Base-by-base conservation (phyloP, 1,140 invertebrate genomes). In the Scylla paramamosain region DNA sequence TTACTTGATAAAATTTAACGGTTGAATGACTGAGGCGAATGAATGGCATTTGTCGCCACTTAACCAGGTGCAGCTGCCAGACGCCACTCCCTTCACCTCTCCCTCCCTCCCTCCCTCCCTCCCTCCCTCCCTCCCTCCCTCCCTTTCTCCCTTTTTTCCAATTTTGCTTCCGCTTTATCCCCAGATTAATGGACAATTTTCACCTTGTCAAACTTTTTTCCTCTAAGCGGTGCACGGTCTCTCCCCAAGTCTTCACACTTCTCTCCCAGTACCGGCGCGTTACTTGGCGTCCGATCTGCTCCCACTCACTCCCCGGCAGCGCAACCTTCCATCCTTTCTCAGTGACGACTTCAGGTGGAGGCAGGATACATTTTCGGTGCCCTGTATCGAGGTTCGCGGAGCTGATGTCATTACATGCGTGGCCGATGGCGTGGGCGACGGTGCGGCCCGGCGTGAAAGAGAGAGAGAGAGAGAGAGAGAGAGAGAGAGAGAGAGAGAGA, bases 401-500 rank as follows among this genome's bases (percentile, higher is more conserved):
- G 67, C 67, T 77, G 67, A 77, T 77, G 67, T 77, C 20, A 77
- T 77, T 77, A 77, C 67, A 77, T 77, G 67, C 67, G 67, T 77
- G 67, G 67, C 67, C 20, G 67, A 25, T 20, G 67, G 67, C 67
- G 67, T 25, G 67, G 20, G 25, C 25, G 67, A 77, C 67, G 67
- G 67, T 7, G 67, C 67, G 67, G 2, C 67, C 1, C n/a, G 67
- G 67, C 67, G 67, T 77, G 67, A n/a, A n/a, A 12, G 6, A 20
- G 67, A n/a, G 25, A 77, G 20, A 77, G 67, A 25, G 12, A n/a
- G 25, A n/a, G 12, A 77, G 16, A 77, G 20, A 77, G 25, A 77
- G 20, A 77, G 20, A 77, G n/a, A 77, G n/a, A 77, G 67, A n/a
- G 16, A 77, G 67, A 77, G 67, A 77, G 67, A n/a, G 20, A 77